Percentiles rank a stretch among this genome's conserved stretches.
phyloP scores from a whole-genome alignment of 2,113 vertebrate species.

The Puffinus mauretanicus region DNA sequence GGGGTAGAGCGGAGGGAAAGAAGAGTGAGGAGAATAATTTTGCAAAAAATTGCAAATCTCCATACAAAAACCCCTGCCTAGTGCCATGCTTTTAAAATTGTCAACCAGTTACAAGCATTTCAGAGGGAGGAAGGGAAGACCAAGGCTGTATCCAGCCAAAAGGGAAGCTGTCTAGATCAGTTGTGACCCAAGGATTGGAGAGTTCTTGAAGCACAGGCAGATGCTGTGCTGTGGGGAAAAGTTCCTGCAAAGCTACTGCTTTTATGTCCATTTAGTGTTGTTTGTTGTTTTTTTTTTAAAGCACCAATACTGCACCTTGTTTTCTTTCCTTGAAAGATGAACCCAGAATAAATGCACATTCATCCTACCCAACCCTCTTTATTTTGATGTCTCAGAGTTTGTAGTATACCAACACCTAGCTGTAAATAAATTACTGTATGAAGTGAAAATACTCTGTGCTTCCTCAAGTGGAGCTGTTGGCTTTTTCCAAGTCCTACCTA shows the following conservation, averaged over 20 bases:
- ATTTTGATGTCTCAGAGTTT: neutral
- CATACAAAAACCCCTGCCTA: rapidly evolving
- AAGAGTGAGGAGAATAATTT: neutral
- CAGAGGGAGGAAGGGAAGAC: neutral
- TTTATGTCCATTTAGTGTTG: neutral
- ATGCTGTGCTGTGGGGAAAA: neutral
- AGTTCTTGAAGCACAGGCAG: neutral
- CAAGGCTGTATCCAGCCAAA: neutral
- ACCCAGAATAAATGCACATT: neutral
- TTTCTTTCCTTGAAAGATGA: neutral
- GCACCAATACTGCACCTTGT: neutral
- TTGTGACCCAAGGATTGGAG: neutral
- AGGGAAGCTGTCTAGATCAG: neutral
- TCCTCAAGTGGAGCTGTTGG: neutral
- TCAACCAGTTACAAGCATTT: neutral
- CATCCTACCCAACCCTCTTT: neutral
- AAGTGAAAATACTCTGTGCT: neutral
- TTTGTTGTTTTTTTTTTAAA: neutral
- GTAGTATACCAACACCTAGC: neutral
- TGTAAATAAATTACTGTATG: neutral
- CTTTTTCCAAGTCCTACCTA: neutral
- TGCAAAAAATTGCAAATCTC: neutral
- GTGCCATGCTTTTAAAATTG: neutral
- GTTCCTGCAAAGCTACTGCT: neutral
- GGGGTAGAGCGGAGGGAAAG: neutral